Base-by-base conservation (phyloP, 2,113 vertebrate species). In the Garra rufa region DNA sequence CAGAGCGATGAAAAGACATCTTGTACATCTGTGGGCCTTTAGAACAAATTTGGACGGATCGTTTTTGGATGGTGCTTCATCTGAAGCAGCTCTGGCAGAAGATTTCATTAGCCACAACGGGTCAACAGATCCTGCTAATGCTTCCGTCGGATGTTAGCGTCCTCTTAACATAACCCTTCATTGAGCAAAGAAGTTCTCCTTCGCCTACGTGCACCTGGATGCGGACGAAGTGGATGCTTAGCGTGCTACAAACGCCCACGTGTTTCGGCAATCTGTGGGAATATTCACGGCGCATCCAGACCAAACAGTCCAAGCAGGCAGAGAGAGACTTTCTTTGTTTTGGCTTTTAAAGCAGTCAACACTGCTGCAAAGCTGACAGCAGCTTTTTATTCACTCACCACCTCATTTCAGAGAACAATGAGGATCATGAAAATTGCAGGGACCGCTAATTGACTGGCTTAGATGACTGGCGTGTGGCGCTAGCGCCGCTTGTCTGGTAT, bases 401-500 rank as follows among this genome's bases (percentile, higher is more conserved):
- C 55, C 83, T 82, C 30, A 84, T 73, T 75, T 76, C 69, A 38
- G 46, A 80, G 89, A 89, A 89, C 84, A 88, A 85, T 71, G 28
- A 81, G 46, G 19, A 85, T 89, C 80, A 83, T 87, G 48, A 85
- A 88, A 84, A 67, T 91, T 91, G 85, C 85, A 90, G 69, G 88
- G 57, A 86, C 81, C 26, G 50, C 84, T 89, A 90, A 92, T 91
- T 92, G 88, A 88, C 26, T 63, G 71, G 86, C 81, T 89, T 88
- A 92, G 86, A 92, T 87, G 82, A 77, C 87, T 69, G 59, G 41
- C 30, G 26, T 73, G 17, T 46, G 55, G 26, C 34, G 24, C 38
- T 88, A 34, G 61, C 80, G 4, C 55, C n/a, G 30, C 24, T 82
- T 2, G 79, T 78, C 52, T 78, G 13, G 50, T 75, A 85, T 88